phyloP scores from a whole-genome alignment of 1,140 invertebrate genomes.

The Oppia nitens region DNA sequence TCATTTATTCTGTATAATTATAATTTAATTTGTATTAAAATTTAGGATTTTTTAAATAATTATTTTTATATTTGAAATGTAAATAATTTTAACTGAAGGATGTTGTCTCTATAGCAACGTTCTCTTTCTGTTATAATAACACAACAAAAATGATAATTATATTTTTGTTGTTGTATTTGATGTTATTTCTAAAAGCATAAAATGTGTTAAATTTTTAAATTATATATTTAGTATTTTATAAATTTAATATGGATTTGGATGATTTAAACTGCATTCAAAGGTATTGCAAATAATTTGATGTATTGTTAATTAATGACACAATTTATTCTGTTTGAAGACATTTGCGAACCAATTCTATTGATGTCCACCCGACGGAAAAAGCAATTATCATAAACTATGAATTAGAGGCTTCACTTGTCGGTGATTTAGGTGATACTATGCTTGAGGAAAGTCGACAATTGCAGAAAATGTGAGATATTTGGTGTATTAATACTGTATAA shows the following conservation, averaged over 20 bases:
- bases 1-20: neutral
- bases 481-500: no score
- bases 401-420: constrained; percentile 64
- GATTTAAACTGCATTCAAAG: neutral
- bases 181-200: no score
- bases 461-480: constrained; percentile 33
- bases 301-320: neutral
- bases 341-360: constrained; percentile 30
- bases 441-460: constrained; percentile 63
- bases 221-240: no score
- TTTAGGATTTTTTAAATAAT: no score
- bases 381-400: constrained; percentile 79
- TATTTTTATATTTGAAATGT: no score
- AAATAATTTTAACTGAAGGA: neutral
- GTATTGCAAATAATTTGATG: neutral
- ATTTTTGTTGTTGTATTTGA: no score
- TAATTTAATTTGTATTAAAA: no score
- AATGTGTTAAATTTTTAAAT: no score
- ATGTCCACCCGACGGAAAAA: constrained; percentile 76
- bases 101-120: neutral
- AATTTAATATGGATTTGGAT: neutral
- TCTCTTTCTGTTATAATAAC: neutral
- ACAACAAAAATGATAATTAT: neutral
- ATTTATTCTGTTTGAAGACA: neutral
- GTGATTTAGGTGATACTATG: constrained; percentile 62